phyloP scores from a whole-genome alignment of 2,888 invertebrate genomes.

The Cheilosia scutellata region DNA sequence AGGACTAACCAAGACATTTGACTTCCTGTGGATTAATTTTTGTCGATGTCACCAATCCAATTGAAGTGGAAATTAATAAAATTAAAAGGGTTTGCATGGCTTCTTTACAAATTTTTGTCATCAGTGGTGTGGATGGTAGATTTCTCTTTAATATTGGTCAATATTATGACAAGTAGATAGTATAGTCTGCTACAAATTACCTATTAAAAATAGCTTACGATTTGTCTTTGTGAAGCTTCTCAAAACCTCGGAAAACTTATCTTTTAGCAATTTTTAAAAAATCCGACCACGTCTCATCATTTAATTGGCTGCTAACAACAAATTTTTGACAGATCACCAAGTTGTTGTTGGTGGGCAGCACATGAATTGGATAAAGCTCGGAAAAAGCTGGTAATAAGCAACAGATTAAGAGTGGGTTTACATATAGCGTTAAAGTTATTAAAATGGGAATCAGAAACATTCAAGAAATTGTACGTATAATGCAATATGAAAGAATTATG shows the following conservation, averaged over 20 bases:
- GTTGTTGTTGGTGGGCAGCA: background rate
- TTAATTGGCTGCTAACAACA: conserved; percentile 41
- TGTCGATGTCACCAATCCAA: conserved; percentile 32
- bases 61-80: conserved; percentile 37
- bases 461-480: no score
- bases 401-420: conserved; percentile 24
- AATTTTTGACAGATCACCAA: conserved; percentile 54
- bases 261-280: conserved; percentile 5
- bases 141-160: background rate
- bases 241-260: background rate
- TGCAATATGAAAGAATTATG: no score
- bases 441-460: no score
- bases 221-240: no score
- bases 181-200: background rate
- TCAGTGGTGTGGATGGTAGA: background rate
- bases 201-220: background rate
- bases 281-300: conserved; percentile 38
- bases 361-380: background rate
- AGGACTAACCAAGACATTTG: conserved; percentile 61
- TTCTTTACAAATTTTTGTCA: background rate
- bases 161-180: background rate
- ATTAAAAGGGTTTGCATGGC: conserved; percentile 42
- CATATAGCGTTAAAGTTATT: background rate
- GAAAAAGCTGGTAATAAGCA: conserved; percentile 13
- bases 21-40: conserved; percentile 52